Conservation (phyloP, 2,797 vertebrate genomes). For the Carapus acus region DNA sequence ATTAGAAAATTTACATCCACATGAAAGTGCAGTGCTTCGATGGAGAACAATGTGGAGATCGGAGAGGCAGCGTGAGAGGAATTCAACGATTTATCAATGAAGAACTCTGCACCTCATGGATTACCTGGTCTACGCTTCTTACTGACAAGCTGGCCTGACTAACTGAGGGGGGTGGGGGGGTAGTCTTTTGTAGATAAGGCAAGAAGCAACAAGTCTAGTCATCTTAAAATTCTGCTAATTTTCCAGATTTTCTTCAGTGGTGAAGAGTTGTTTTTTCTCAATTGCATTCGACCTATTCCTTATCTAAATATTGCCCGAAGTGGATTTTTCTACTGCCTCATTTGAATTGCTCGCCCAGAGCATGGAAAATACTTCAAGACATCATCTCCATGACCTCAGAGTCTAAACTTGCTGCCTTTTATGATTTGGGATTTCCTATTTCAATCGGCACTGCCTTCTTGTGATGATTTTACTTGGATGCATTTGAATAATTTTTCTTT, state of each 20-base stretch:
- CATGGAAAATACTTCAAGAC: conserved; percentile 46
- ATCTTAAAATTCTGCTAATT: too few relatives aligned
- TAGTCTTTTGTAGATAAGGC: conserved; percentile 45
- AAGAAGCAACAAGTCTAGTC: too few relatives aligned
- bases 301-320: conserved; percentile 14
- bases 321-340: conserved; percentile 8
- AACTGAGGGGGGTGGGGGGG: conserved; percentile 24
- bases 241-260: neutral
- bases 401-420: conserved; percentile 41
- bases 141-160: conserved; percentile 40
- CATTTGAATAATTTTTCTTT: conserved; percentile 32
- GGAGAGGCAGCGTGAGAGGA: conserved; percentile 30
- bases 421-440: conserved; percentile 47
- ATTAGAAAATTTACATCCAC: conserved; percentile 29
- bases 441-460: conserved; percentile 17
- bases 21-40: conserved; percentile 27
- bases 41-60: conserved; percentile 30
- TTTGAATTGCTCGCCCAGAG: conserved; percentile 31
- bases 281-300: conserved; percentile 15
- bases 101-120: conserved; percentile 42
- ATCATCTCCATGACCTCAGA: conserved; percentile 47
- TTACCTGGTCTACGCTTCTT: conserved; percentile 68
- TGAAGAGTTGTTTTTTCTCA: conserved; percentile 19
- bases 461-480: conserved; percentile 29
- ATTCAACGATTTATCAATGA: conserved; percentile 31